These are phyloP conservation scores for Muraenolepis orangiensis DNA, from an alignment of 2,797 vertebrate species.

Conservation along the genomic window DNA sequence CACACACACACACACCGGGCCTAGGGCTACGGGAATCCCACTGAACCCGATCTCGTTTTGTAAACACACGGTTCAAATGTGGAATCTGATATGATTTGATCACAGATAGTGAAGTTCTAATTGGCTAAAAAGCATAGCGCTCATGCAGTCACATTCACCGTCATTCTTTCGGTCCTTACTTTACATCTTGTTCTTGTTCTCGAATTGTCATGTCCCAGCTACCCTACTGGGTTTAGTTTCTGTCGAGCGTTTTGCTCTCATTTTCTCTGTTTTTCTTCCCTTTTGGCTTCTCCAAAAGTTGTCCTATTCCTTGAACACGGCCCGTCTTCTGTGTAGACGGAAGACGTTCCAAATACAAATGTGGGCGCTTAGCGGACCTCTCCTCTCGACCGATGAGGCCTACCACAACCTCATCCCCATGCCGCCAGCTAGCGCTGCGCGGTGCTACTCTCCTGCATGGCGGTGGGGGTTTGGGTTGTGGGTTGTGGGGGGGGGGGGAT, in stretches of 20 bases:
- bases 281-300: not conserved
- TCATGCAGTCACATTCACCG: too few relatives aligned
- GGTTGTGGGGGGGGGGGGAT: conserved; percentile 16
- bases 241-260: not conserved
- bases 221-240: not conserved
- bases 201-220: not conserved
- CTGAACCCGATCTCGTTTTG: not conserved
- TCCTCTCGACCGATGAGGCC: not conserved
- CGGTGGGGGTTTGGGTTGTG: too few relatives aligned
- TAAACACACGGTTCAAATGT: not conserved
- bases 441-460: conserved; percentile 21
- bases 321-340: too few relatives aligned
- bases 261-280: not conserved
- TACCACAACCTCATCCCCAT: not conserved
- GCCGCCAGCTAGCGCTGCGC: not conserved
- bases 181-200: not conserved
- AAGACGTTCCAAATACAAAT: not conserved
- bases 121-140: not conserved
- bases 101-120: not conserved
- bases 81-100: not conserved
- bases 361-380: not conserved
- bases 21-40: not conserved
- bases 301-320: not conserved
- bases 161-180: not conserved
- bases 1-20: not conserved